These are phyloP conservation scores for Diaperis boleti DNA, from an alignment of 2,888 invertebrate genomes.

Conservation along the genomic window DNA sequence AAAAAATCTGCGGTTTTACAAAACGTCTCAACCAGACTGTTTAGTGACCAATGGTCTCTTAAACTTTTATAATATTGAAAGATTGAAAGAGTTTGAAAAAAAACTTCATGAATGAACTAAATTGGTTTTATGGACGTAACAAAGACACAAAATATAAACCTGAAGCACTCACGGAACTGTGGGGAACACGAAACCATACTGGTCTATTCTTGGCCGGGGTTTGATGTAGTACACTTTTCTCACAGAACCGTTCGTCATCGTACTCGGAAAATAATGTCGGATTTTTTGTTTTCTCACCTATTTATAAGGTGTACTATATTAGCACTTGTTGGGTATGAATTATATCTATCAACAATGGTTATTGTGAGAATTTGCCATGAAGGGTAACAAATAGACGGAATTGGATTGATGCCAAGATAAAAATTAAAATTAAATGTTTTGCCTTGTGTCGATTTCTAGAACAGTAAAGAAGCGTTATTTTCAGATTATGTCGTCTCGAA, in stretches of 20 bases:
- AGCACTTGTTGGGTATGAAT: constrained; percentile 20
- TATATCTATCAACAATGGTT: constrained; percentile 16
- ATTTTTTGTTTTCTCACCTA: neutral
- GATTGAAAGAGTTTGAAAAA: no score
- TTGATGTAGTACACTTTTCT: constrained; percentile 28
- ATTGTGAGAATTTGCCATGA: constrained; percentile 9
- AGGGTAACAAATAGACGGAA: neutral
- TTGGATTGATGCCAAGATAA: constrained; percentile 3
- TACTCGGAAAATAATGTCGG: no score
- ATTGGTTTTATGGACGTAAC: no score
- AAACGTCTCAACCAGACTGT: no score
- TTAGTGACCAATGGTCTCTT: no score
- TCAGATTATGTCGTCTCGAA: no score
- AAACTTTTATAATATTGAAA: no score
- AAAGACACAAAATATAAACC: no score
- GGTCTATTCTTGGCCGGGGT: constrained; percentile 35
- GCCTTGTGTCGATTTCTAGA: neutral
- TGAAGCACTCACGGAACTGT: constrained; percentile 48
- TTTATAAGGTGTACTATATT: constrained; percentile 20
- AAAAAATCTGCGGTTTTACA: no score
- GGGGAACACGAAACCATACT: constrained; percentile 48
- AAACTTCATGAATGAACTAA: no score
- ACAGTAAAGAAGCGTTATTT: no score
- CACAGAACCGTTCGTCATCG: no score
- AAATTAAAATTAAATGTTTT: constrained; percentile 6